Percentiles rank a stretch among this genome's conserved stretches.
These are phyloP conservation scores for Holothuria glaberrima DNA, from an alignment of 35 echinoderm and acorn worm species.

Conservation along the genomic window DNA sequence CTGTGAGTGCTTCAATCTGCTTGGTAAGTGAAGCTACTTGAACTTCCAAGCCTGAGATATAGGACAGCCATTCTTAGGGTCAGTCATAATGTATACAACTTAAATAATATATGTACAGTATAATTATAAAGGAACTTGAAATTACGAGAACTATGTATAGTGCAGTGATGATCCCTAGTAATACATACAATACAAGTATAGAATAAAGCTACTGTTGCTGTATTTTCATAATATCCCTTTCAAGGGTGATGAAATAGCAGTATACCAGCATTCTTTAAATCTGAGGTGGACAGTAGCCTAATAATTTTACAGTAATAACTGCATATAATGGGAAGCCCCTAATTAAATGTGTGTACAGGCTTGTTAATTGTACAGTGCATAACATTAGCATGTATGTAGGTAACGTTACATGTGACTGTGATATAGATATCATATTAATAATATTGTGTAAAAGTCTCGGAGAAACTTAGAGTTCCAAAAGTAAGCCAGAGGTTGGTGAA, in stretches of 20 bases:
- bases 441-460: too few relatives aligned
- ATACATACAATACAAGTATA: background rate
- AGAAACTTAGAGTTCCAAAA: too few relatives aligned
- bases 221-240: background rate
- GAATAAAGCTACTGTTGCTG: background rate
- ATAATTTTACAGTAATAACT: too few relatives aligned
- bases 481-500: too few relatives aligned
- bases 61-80: background rate
- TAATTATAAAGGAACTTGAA: background rate
- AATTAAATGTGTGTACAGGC: too few relatives aligned
- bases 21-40: background rate
- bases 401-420: too few relatives aligned
- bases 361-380: too few relatives aligned
- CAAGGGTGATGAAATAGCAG: background rate
- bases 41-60: background rate
- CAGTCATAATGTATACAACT: background rate
- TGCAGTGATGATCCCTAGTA: background rate
- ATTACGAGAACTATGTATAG: background rate
- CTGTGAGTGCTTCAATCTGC: background rate
- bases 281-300: too few relatives aligned
- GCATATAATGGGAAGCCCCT: too few relatives aligned
- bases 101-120: background rate
- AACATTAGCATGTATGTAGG: too few relatives aligned
- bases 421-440: too few relatives aligned
- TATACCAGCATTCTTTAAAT: background rate